Percentiles rank a stretch among this genome's conserved stretches.
These are phyloP conservation scores for Melanotaenia trifasciata DNA, from an alignment of 2,797 vertebrate genomes.

Conservation along the genomic window DNA sequence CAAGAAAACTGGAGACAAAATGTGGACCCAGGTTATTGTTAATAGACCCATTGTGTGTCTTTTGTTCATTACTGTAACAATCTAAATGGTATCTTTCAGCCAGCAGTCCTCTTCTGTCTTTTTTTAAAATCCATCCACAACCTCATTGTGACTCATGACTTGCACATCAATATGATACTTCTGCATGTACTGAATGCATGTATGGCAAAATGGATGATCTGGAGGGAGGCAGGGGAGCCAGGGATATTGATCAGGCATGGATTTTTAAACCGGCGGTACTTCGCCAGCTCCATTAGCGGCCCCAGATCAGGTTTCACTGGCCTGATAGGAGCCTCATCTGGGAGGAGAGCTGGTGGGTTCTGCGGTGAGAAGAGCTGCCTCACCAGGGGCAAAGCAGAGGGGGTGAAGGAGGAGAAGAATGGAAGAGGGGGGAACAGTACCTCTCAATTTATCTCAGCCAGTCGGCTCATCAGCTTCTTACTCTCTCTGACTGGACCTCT, in stretches of 20 bases:
- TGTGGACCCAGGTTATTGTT: background rate
- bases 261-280: constrained; percentile 84
- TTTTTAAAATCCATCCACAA: constrained; percentile 2
- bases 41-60: background rate
- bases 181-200: constrained; percentile 38
- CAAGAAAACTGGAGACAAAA: constrained; percentile 9
- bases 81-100: constrained; percentile 1
- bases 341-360: constrained; percentile 74
- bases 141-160: constrained; percentile 33
- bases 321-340: constrained; percentile 82
- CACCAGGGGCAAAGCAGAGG: constrained; percentile 48
- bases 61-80: constrained; percentile 9
- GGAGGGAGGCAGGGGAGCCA: constrained; percentile 75
- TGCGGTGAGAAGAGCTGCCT: constrained; percentile 73
- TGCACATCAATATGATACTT: constrained; percentile 54
- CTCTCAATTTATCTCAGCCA: constrained; percentile 66
- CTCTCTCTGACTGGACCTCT: constrained; percentile 76
- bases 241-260: constrained; percentile 86
- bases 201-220: constrained; percentile 72
- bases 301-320: constrained; percentile 82
- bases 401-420: constrained; percentile 51
- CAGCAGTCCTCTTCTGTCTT: background rate
- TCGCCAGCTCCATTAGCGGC: constrained; percentile 84
- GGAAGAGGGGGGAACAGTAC: constrained; percentile 44
- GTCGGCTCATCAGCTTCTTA: constrained; percentile 46